phyloP scores from a whole-genome alignment of 2,797 vertebrate species.

The Oceanodroma leucorhoa region DNA sequence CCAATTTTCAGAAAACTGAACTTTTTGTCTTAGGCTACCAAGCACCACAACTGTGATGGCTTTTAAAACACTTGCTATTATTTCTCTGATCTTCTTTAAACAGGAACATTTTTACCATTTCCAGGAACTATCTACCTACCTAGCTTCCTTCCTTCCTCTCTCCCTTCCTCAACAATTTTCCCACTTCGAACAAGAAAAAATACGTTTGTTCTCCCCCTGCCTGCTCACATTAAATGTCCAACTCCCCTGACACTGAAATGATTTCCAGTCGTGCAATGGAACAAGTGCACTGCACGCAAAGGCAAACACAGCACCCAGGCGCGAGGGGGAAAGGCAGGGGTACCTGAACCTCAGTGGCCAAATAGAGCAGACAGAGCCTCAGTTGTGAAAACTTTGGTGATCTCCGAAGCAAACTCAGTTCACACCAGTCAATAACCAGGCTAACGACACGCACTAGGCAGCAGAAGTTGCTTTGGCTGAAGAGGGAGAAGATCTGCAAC shows the following conservation, averaged over 20 bases:
- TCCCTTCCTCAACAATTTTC: not conserved
- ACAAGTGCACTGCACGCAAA: not conserved
- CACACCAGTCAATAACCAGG: not conserved
- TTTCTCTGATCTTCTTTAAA: not conserved
- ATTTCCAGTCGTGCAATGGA: not conserved
- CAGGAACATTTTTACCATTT: not conserved
- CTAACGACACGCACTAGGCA: not conserved
- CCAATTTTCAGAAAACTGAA: not conserved
- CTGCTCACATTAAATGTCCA: not conserved
- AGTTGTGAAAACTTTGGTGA: not conserved
- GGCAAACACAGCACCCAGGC: not conserved
- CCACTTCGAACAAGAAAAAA: not conserved
- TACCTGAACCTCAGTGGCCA: fast-evolving
- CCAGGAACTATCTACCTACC: not conserved
- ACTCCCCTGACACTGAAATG: not conserved
- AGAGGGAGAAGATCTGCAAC: not conserved
- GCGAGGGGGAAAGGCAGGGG: fast-evolving
- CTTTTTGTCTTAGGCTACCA: not conserved
- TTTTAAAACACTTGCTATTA: not conserved
- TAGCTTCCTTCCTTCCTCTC: not conserved
- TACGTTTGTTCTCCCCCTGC: not conserved
- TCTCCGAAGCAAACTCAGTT: not conserved
- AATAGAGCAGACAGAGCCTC: not conserved
- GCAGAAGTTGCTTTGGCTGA: not conserved
- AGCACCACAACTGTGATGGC: not conserved